Evolutionary conservation across 2,888 invertebrate genomes (phyloP), one percentile per base, ranked within the genome.

Genomic region (Smittia aterrima): DNA sequence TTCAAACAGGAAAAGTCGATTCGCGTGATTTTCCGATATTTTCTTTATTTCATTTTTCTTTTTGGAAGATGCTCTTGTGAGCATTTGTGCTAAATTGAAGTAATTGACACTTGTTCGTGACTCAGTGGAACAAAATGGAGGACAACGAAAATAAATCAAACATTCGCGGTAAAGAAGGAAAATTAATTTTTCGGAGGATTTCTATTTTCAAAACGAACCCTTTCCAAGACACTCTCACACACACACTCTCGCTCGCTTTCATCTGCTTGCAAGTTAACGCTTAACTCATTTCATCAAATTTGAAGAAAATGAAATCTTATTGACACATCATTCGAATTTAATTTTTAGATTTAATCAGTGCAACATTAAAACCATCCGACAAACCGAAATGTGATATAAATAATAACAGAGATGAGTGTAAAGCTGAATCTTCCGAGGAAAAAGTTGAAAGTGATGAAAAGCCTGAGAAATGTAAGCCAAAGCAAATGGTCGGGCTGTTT

Each of bases 341-440:
- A 22, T 9, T 70, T 70, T 41, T 70, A 70, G 70, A 70, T 70
- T 70, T 70, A 54, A 70, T 70, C 70, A 53, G 70, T 70, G 70
- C 70, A 70, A 53, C 70, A 25, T 22, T 70, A 27, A 22, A 53
- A 32, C 27, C 18, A 18, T 0, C 54, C 20, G 40, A 27, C 24
- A 24, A 54, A 18, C 70, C 25, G 18, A 70, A 54, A 54, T 70
- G 70, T 70, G 70, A 70, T 70, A 53, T 27, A 24, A 70, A 70
- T 54, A 54, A 70, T 53, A 54, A 70, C 16, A 53, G 27, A 18
- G 27, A 53, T 67, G 27, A 47, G 47, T 6, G n/a, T 47, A 47
- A 47, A 47, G 2, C 47, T n/a, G n/a, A 47, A 2, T 6, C 11
- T 11, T 9, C 7, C 2, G 54, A 25, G 47, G 70, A 70, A 24